A percentile compares a stretch with the other conserved stretches of the same genome.
Conservation (phyloP, 1,140 invertebrate species). For the Dysdera silvatica region DNA sequence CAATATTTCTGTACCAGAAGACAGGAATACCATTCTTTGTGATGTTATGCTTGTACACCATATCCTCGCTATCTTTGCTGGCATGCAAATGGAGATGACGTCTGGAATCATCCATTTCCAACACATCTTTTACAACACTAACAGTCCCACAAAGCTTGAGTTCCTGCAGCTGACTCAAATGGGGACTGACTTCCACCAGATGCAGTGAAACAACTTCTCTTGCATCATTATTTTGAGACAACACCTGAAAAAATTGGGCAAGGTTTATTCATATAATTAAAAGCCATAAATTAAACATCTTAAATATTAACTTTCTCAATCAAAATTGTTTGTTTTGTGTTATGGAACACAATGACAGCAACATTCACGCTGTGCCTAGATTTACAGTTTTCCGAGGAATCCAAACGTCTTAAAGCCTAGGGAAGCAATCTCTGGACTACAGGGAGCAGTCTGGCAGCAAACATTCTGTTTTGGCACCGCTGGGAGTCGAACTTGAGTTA, state of each 20-base stretch:
- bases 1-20: conserved; percentile 75
- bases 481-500: too few relatives aligned
- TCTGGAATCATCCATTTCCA: conserved; percentile 25
- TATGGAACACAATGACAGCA: too few relatives aligned
- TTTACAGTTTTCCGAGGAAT: too few relatives aligned
- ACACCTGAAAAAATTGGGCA: conserved; percentile 7
- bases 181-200: conserved; percentile 81
- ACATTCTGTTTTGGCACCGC: too few relatives aligned
- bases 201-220: conserved; percentile 60
- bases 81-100: conserved; percentile 25
- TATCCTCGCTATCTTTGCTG: conserved; percentile 15
- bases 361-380: too few relatives aligned
- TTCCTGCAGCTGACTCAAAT: conserved; percentile 68
- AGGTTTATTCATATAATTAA: neutral
- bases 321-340: too few relatives aligned
- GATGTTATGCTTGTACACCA: conserved; percentile 35
- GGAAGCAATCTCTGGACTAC: too few relatives aligned
- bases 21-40: conserved; percentile 59
- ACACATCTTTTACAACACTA: conserved; percentile 34
- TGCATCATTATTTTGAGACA: conserved; percentile 27
- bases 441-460: too few relatives aligned
- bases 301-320: too few relatives aligned
- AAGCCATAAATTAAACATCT: too few relatives aligned
- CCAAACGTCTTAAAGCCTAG: too few relatives aligned
- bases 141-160: conserved; percentile 59